Evolutionary conservation across 2,113 vertebrate genomes (phyloP), one percentile per base, ranked within the genome.

Genomic region (Engystomops pustulosus): DNA sequence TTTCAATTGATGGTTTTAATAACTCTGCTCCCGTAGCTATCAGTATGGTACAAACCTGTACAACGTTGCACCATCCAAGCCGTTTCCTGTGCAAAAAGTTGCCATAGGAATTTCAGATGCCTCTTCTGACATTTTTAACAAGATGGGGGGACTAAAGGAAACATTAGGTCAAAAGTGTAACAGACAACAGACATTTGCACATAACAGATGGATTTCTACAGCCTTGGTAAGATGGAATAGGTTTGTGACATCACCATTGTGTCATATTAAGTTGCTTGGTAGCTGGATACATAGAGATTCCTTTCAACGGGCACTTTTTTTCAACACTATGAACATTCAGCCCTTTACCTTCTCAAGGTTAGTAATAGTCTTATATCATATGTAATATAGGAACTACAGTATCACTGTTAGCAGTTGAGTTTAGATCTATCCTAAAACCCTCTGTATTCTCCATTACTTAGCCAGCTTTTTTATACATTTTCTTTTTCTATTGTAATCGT

Each of bases 21-120:
- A 55, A 23, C n/a, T 55, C 20, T 9, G 53, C 53, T 10, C 25
- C 20, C 23, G 27, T 62, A 62, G 11, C 9, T 30, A 32, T 27
- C 27, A 65, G 14, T 65, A 20, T 0, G 30, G 62, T 32, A 74
- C 70, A 47, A 72, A 72, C 70, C 71, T 74, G 71, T 20, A 32
- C 14, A 49, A 49, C 44, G 20, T 49, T 10, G n/a, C 23, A 1
- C n/a, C 44, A 0, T 30, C 71, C 11, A 45, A 49, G 14, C 17
- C 20, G 51, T 53, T 75, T 34, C 23, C 53, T 34, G 25, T 34
- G 47, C 45, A 53, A 12, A 53, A 34, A n/a, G 30, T 32, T 32
- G 47, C 72, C 4, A 20, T 34, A 10, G 45, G 72, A n/a, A 3
- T 8, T 5, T 20, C 9, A 18, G 17, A 30, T 53, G 47, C 15